Evolutionary conservation across 2,113 vertebrate species (phyloP).

Genomic region (Dromiciops gliroides): DNA sequence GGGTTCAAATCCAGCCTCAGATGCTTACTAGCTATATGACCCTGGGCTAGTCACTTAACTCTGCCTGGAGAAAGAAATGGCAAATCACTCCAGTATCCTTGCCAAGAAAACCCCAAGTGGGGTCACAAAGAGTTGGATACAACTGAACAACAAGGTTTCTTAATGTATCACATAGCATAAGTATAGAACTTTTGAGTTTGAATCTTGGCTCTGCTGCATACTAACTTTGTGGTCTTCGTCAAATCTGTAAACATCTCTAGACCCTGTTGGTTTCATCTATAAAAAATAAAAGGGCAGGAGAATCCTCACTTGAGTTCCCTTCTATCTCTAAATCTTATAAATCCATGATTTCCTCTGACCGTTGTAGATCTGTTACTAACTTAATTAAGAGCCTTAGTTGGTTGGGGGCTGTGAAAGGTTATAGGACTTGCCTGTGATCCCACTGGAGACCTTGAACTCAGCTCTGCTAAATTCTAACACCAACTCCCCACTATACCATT

Average conservation of each 20-base stretch:
- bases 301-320: not conserved
- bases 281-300: not conserved
- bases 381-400: not conserved
- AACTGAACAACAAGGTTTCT: not conserved
- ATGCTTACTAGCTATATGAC: not conserved
- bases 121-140: not conserved
- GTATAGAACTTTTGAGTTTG: not conserved
- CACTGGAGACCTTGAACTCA: not conserved
- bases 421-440: not conserved
- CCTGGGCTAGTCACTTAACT: not conserved
- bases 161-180: not conserved
- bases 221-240: not conserved
- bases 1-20: not conserved
- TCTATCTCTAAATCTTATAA: not conserved
- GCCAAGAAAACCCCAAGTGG: not conserved
- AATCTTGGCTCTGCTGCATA: not conserved
- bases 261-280: not conserved
- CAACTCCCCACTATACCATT: not conserved
- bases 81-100: not conserved
- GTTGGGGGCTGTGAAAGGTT: not conserved
- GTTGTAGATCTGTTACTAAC: not conserved
- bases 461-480: not conserved
- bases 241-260: not conserved
- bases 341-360: not conserved
- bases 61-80: not conserved